Percentiles rank a stretch among this genome's conserved stretches.
Evolutionary conservation across 2,888 invertebrate species (phyloP).

Genomic region (Phlogophora meticulosa): DNA sequence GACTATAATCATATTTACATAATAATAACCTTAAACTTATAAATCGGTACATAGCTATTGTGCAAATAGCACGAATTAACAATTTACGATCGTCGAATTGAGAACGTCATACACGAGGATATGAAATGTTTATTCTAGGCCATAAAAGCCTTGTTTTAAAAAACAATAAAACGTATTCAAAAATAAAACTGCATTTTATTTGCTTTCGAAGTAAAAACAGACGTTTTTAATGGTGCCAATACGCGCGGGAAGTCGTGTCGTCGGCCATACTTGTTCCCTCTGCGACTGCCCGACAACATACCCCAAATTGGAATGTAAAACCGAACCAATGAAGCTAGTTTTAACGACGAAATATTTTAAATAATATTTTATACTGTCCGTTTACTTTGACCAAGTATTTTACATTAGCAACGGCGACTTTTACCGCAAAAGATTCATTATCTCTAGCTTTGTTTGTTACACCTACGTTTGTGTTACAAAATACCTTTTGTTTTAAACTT

Average conservation of each 20-base stretch:
- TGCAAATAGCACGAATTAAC: conserved; percentile 46
- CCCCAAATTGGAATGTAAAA: conserved; percentile 73
- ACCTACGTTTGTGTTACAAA: conserved; percentile 40
- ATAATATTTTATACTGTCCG: conserved; percentile 28
- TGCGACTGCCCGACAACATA: conserved; percentile 52
- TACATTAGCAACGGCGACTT: conserved; percentile 27
- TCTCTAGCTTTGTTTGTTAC: conserved; percentile 44
- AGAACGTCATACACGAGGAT: conserved; percentile 57
- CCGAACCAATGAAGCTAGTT: conserved; percentile 59
- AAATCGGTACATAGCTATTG: conserved; percentile 14
- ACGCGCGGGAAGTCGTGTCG: conserved; percentile 67
- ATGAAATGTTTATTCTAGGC: conserved; percentile 64
- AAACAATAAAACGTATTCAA: conserved; percentile 77
- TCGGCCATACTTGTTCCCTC: conserved; percentile 32
- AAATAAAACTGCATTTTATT: conserved; percentile 80
- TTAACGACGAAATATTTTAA: conserved; percentile 39
- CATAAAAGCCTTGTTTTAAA: conserved; percentile 76
- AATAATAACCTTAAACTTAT: conserved; percentile 3
- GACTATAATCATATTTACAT: no score
- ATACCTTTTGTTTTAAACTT: conserved; percentile 40
- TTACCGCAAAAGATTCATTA: conserved; percentile 46
- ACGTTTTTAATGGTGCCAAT: conserved; percentile 77
- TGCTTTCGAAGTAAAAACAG: conserved; percentile 75
- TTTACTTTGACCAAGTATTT: conserved; percentile 35
- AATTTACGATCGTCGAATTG: conserved; percentile 63